Base-by-base conservation (phyloP, 2,888 invertebrate species). In the Phyllotreta striolata region DNA sequence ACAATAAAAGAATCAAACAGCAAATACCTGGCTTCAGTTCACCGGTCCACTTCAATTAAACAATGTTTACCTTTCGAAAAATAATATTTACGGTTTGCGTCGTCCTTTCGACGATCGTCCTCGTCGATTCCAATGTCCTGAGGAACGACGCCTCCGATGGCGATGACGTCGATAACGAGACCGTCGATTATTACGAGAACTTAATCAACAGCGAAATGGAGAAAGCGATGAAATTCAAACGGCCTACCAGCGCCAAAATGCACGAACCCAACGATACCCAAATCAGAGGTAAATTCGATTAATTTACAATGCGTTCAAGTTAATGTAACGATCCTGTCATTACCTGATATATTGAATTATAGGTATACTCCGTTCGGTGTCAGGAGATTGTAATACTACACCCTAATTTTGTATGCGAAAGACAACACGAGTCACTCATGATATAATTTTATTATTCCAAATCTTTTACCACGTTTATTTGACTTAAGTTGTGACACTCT, bases 121-220 rank as follows among this genome's bases (percentile, higher is more conserved):
- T 24, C 24, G 4, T 24, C 24, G 4, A 24, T 3, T 1, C 2
- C 24, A 1, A 4, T 3, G 24, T 24, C 24, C 24, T 24, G 4
- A 24, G 24, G 4, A 24, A 4, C 24, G 1, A 4, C 24, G 1
- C 24, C 24, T 24, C 24, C 4, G 4, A 24, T 24, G 4, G 4
- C 4, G 24, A 24, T 24, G 4, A 24, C 1, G 7, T 8, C 13
- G 10, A 37, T 43, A 9, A 7, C 6, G 44, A 52, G 5, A 40
- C 34, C n/a, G 51, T 66, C 8, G 35, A 67, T 12, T 70, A 70
- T 66, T 69, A 70, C 52, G 64, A 66, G 41, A 59, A 66, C 7
- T 49, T 70, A 12, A 71, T 71, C 12, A 47, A 55, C 6, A 58
- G 52, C 34, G 54, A 65, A 44, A 8, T 63, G 13, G 12, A 56